Base-by-base conservation (phyloP, 2,113 vertebrate species). In the Pholis gunnellus region DNA sequence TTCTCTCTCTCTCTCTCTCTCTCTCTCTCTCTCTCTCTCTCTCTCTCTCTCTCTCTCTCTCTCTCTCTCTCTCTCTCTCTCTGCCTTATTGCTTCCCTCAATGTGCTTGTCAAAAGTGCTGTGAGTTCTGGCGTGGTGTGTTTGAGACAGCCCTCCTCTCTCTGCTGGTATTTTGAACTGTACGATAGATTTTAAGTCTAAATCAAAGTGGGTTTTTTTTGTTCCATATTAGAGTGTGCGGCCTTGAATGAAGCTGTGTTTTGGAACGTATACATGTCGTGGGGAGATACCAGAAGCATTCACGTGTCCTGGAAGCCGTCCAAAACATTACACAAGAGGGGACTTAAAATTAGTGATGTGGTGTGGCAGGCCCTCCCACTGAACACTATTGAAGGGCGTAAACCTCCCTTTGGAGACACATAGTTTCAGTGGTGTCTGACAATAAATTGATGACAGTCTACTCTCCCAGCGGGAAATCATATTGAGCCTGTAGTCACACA, bases 281-380 rank as follows among this genome's bases (percentile, higher is more conserved):
- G 76, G 85, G 78, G 79, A 81, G 86, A 88, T 74, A 82, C 78
- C 80, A 87, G 60, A 64, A 75, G 64, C 61, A 64, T 78, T 87
- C 78, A 72, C 81, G 87, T 82, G 88, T 75, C 88, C 82, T 92
- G 89, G 84, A 87, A 69, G 68, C 70, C 46, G 61, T 75, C 88
- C 91, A 91, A 85, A 84, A 80, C 74, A 88, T 93, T 90, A 88
- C 89, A 77, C 88, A 91, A 91, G 75, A 79, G 65, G 63, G 59
- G 88, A 83, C 84, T 87, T 81, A 44, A 82, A 75, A 44, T 82
- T 73, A 85, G 42, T 87, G 84, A 84, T 87, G 92, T 89, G 83
- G 86, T 87, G 87, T 87, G 84, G 88, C 85, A 67, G 71, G 88
- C 83, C 81, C 75, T 83, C 86, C 75, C 84, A 72, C 71, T 84